Base-by-base conservation (phyloP, 2,888 invertebrate genomes). In the Netelia fuscicornis region DNA sequence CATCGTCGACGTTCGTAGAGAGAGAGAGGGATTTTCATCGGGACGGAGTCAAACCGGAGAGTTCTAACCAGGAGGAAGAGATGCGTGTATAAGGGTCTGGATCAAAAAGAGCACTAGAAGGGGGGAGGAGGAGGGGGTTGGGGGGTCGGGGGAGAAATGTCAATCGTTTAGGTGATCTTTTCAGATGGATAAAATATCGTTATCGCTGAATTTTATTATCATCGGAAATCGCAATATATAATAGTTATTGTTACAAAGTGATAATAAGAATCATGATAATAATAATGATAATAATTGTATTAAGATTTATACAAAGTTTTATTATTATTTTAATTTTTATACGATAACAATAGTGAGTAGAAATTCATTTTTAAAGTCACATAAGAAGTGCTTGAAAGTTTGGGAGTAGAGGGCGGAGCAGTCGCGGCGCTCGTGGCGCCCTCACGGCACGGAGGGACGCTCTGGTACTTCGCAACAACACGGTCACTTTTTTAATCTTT, bases 1-100 rank as follows among this genome's bases (percentile, higher is more conserved):
- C 87, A 85, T 88, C 89, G 89, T 90, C 87, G 86, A 71, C 88
- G 85, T 87, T 87, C 89, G 87, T 37, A 70, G 64, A 58, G 70
- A 78, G 58, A 58, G 68, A 52, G 37, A 67, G 52, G 52, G 11
- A 56, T 81, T 82, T 86, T 81, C 81, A 86, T 86, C 82, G 84
- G 62, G 72, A 75, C 67, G 74, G 84, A 87, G 86, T 87, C 87
- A 88, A 87, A 86, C 80, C 84, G 48, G 60, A 60, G 71, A 64
- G 65, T 84, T 74, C 62, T 25, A 60, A 44, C 54, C 67, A 67
- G 74, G 56, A 72, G 44, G 23, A 58, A 44, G 54, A 72, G 54
- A 72, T 11, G 56, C 56, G 52, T 52, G 20, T 11, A 17, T 13
- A n/a, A 78, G 8, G 25, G 54, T 25, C 56, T 42, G 48, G 30